Base-by-base conservation (phyloP, 2,113 vertebrate genomes). In the Carollia perspicillata region DNA sequence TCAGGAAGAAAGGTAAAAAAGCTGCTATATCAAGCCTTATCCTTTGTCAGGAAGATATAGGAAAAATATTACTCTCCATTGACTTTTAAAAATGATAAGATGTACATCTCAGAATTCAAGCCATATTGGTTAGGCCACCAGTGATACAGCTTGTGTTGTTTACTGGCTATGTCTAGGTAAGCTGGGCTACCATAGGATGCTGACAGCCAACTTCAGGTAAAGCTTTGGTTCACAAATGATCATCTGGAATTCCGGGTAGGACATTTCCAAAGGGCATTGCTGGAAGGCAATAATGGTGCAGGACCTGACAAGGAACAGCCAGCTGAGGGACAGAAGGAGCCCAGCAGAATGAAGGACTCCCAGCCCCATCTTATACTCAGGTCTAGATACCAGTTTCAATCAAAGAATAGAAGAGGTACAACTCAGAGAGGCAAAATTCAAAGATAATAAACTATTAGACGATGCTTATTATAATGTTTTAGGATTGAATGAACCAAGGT, bases 61-160 rank as follows among this genome's bases (percentile, higher is more conserved):
- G 35, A 28, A 6, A 87, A 53, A 84, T 77, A 93, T 72, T 47
- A 81, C 44, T 94, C 71, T 47, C 9, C 44, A 44, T 2, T 90
- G 77, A 96, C 60, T 85, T 95, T 42, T 90, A 53, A 66, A 92
- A 94, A 72, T 89, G 23, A 37, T 83, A 81, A 90, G 37, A 84
- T 63, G 77, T 74, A 37, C 51, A 90, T 85, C 78, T 77, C 37
- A 75, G 71, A 77, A 93, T 74, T 47, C 68, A 81, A 72, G 33
- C 8, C 6, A 35, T 49, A 20, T 66, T 40, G 30, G 47, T 51
- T 33, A 35, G 37, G 28, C 13, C 69, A 80, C 72, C 66, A 42
- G 18, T 37, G 23, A 91, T 20, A 53, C 4, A 55, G 37, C 5
- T 86, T 91, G 42, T 83, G 12, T 65, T 22, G 11, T n/a, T 84